Evolutionary conservation across 2,113 vertebrate genomes (phyloP).

Genomic region (Otis tarda): DNA sequence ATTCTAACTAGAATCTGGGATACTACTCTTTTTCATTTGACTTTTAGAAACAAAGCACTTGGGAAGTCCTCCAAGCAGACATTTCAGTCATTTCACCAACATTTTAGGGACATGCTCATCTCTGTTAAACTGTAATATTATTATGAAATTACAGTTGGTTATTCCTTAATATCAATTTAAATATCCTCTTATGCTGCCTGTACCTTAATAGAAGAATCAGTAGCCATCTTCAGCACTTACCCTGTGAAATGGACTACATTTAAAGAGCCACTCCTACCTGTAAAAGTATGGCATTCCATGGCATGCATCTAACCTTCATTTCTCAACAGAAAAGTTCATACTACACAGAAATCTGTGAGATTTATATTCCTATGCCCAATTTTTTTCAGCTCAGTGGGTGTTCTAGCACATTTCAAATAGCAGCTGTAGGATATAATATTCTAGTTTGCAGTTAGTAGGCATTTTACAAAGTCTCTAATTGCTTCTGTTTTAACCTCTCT

Average conservation of each 20-base stretch:
- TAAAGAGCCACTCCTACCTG: background rate
- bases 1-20: background rate
- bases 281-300: background rate
- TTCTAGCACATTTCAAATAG: background rate
- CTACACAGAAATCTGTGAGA: background rate
- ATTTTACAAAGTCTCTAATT: background rate
- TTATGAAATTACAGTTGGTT: background rate
- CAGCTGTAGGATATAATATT: background rate
- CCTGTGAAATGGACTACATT: background rate
- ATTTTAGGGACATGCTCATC: background rate
- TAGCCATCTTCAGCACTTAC: background rate
- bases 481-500: background rate
- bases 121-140: background rate
- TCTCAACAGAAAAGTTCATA: background rate
- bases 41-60: background rate
- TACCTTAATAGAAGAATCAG: background rate
- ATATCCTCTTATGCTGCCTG: background rate
- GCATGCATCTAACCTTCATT: background rate
- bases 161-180: background rate
- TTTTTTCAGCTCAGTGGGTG: background rate
- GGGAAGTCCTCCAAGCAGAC: background rate
- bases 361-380: background rate
- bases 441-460: background rate
- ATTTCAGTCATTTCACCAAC: background rate
- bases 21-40: background rate